A percentile compares a stretch with the other conserved stretches of the same genome.
These are phyloP conservation scores for Drosophila mercatorum DNA, from an alignment of 2,888 invertebrate species.

Conservation along the genomic window DNA sequence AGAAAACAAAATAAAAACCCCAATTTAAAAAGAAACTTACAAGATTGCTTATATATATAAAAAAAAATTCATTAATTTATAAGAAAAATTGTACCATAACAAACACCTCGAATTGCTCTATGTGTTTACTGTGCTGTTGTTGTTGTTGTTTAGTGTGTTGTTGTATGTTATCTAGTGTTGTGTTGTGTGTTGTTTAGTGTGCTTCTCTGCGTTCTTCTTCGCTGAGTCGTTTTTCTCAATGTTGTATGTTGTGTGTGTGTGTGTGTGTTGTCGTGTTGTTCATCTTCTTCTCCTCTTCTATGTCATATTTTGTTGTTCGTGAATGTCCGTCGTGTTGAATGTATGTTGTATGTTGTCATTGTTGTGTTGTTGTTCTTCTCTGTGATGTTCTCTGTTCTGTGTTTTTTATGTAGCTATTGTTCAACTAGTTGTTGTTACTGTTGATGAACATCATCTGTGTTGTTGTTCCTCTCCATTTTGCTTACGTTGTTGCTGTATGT, in stretches of 20 bases:
- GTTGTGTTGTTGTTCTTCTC: not conserved
- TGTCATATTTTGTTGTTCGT: not conserved
- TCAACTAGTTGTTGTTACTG: not conserved
- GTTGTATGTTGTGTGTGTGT: too few relatives aligned
- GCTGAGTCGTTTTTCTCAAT: too few relatives aligned
- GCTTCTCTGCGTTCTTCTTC: too few relatives aligned
- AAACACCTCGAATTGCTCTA: slow-evolving; percentile 22
- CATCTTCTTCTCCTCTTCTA: too few relatives aligned
- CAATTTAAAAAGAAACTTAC: slow-evolving; percentile 7
- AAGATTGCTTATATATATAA: not conserved
- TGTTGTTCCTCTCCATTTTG: not conserved
- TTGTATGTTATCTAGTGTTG: too few relatives aligned
- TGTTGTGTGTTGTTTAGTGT: too few relatives aligned
- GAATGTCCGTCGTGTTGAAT: not conserved
- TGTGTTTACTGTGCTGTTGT: not conserved
- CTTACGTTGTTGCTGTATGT: not conserved
- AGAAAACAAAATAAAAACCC: slow-evolving; percentile 5
- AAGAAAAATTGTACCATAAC: slow-evolving; percentile 35
- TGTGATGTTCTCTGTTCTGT: not conserved
- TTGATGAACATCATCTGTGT: not conserved
- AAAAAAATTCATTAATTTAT: slow-evolving; percentile 4
- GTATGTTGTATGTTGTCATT: not conserved
- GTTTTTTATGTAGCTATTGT: slow-evolving; percentile 7
- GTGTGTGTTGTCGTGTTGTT: too few relatives aligned
- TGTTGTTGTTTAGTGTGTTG: slow-evolving; percentile 7